Conservation (phyloP, 2,888 invertebrate genomes). For the Tipula vernalis region DNA sequence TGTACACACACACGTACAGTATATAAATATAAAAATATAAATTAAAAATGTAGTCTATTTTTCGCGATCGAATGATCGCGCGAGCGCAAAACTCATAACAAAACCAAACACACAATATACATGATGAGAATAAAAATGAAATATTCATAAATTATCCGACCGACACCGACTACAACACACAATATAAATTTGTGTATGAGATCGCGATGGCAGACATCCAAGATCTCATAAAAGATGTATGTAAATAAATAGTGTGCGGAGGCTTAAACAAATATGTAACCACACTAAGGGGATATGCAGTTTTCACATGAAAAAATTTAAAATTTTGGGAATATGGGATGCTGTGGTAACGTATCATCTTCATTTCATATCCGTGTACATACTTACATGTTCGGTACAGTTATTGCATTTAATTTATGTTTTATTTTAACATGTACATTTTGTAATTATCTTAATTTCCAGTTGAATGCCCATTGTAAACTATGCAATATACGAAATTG, state of each 20-base stretch:
- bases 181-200: background rate
- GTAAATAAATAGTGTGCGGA: background rate
- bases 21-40: background rate
- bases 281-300: background rate
- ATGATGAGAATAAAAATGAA: background rate
- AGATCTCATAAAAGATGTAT: background rate
- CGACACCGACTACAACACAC: background rate
- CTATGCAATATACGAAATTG: background rate
- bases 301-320: background rate
- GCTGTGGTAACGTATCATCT: background rate
- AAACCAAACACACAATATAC: background rate
- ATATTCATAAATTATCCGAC: background rate
- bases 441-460: background rate
- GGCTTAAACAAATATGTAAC: background rate
- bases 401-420: background rate
- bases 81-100: background rate
- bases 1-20: background rate
- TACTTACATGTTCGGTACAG: background rate
- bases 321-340: background rate
- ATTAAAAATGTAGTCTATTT: background rate
- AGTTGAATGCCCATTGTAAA: constrained; percentile 4
- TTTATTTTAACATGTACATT: background rate
- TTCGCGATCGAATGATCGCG: background rate
- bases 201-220: background rate
- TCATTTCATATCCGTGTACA: background rate